phyloP scores from a whole-genome alignment of 2,113 vertebrate species.

The Baryphthengus martii region DNA sequence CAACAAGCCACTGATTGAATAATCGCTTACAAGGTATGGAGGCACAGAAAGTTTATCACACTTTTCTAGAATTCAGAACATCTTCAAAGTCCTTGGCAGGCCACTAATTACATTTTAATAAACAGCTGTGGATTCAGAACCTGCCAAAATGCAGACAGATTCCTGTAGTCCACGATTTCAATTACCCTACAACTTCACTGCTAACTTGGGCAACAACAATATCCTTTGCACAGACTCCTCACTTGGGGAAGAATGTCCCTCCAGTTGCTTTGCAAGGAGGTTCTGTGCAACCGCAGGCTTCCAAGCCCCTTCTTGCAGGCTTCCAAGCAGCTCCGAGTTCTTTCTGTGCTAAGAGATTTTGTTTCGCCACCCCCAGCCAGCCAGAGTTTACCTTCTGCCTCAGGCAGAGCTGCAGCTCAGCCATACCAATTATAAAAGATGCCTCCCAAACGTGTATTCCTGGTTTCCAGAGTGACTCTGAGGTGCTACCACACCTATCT shows the following conservation, averaged over 20 bases:
- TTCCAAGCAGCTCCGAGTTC: background rate
- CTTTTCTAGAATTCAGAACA: conserved; percentile 31
- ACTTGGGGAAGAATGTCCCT: background rate
- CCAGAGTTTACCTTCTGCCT: conserved; percentile 30
- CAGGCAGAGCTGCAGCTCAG: conserved; percentile 36
- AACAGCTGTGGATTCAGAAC: background rate
- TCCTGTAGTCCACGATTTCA: background rate
- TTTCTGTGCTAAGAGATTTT: conserved; percentile 6
- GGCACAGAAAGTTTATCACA: conserved; percentile 14
- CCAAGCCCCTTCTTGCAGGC: conserved; percentile 5
- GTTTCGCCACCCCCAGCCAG: conserved; percentile 29
- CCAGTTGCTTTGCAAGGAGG: background rate
- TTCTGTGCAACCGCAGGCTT: background rate
- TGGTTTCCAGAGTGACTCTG: conserved; percentile 48
- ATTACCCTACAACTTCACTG: background rate
- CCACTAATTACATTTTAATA: conserved; percentile 33
- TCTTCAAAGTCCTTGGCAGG: conserved; percentile 19
- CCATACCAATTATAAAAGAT: conserved; percentile 59
- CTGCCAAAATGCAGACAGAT: background rate
- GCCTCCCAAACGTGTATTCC: conserved; percentile 61
- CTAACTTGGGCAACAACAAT: background rate
- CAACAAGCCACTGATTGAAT: conserved; percentile 28
- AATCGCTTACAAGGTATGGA: background rate
- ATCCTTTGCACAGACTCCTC: background rate
- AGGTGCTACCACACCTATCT: conserved; percentile 38